These are phyloP conservation scores for Pseudomyrmex flavicornis DNA, from an alignment of 1,140 invertebrate genomes.

Conservation along the genomic window DNA sequence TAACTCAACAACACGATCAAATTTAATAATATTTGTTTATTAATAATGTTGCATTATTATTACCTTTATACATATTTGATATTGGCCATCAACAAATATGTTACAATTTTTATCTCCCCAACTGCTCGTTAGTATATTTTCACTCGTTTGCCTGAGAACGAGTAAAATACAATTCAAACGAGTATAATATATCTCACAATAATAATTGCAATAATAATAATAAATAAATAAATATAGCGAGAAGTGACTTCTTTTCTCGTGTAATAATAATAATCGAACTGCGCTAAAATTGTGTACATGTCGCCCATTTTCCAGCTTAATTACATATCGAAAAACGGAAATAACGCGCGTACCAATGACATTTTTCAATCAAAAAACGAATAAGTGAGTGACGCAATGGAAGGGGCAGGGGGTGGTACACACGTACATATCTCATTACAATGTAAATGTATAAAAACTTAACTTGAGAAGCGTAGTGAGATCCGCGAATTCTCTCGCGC, in stretches of 20 bases:
- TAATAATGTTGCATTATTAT: conserved; percentile 78
- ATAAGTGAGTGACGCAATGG: conserved; percentile 20
- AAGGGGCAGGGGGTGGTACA: too few species aligned
- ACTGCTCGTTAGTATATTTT: conserved; percentile 42
- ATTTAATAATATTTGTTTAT: conserved; percentile 78
- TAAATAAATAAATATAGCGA: conserved; percentile 65
- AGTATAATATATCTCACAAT: conserved; percentile 59
- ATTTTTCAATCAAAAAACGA: conserved; percentile 13
- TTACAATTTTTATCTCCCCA: conserved; percentile 74
- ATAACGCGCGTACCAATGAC: conserved; percentile 20
- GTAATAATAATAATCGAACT: conserved; percentile 66
- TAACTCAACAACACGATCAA: not conserved
- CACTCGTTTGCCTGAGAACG: conserved; percentile 69
- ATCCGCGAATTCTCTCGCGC: conserved; percentile 23
- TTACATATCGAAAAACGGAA: conserved; percentile 40
- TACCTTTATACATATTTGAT: conserved; percentile 80
- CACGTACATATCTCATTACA: not conserved
- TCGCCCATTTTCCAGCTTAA: conserved; percentile 51
- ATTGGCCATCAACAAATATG: conserved; percentile 80
- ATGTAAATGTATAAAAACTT: conserved; percentile 22
- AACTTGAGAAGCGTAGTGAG: not conserved
- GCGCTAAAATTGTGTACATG: conserved; percentile 66
- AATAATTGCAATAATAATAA: conserved; percentile 76
- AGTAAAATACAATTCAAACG: conserved; percentile 64
- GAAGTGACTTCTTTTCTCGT: conserved; percentile 56